Evolutionary conservation across 2,113 vertebrate genomes (phyloP).

Genomic region (Callaeas wilsoni): DNA sequence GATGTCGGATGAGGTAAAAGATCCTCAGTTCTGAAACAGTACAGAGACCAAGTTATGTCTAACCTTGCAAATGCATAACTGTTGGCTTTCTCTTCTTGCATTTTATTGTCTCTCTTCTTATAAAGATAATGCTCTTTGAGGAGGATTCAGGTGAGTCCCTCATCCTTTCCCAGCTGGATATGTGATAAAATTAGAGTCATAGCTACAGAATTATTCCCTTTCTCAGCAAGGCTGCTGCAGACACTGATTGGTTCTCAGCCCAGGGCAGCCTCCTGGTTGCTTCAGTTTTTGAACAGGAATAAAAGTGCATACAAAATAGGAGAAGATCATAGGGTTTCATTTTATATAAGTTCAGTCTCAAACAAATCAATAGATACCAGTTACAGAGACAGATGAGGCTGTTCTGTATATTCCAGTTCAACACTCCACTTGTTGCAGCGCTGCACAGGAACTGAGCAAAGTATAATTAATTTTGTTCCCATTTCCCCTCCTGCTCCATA

Average conservation of each 20-base stretch:
- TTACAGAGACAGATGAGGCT: neutral
- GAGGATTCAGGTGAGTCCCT: neutral
- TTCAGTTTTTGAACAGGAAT: neutral
- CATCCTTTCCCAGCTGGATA: neutral
- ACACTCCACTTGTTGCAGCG: neutral
- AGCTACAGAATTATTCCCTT: neutral
- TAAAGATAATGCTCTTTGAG: neutral
- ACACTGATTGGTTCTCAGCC: neutral
- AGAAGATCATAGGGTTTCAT: neutral
- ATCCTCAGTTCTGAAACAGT: neutral
- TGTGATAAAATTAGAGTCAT: constrained; percentile 3
- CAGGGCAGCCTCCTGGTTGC: neutral
- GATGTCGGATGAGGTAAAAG: neutral
- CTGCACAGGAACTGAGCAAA: neutral
- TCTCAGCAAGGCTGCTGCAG: neutral
- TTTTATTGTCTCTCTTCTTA: neutral
- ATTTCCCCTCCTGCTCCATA: neutral
- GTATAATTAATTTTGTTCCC: neutral
- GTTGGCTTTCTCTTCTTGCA: neutral
- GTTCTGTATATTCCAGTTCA: neutral
- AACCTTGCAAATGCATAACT: neutral
- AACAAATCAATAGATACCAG: neutral
- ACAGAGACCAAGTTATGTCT: neutral
- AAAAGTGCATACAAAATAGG: neutral
- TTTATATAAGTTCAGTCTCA: neutral